These are phyloP conservation scores for Nomada goodeniana DNA, from an alignment of 2,888 invertebrate genomes.

Conservation along the genomic window DNA sequence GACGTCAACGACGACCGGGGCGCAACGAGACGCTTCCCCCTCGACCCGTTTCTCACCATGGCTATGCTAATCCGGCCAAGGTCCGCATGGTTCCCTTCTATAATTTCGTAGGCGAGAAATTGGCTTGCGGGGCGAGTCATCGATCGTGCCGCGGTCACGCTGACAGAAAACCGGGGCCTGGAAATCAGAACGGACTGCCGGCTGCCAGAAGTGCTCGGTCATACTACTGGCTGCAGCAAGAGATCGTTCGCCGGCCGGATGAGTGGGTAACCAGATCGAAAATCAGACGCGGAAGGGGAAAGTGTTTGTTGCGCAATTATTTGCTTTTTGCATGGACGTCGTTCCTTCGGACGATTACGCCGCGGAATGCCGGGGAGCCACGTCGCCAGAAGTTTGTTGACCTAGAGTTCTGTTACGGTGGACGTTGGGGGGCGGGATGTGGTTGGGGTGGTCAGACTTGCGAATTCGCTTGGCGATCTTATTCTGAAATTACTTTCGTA, in stretches of 20 bases:
- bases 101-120: slow-evolving; percentile 66
- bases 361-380: too few relatives aligned
- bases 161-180: slow-evolving; percentile 43
- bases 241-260: slow-evolving; percentile 20
- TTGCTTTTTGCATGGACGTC: not conserved
- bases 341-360: too few relatives aligned
- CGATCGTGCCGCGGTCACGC: slow-evolving; percentile 41
- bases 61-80: slow-evolving; percentile 48
- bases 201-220: slow-evolving; percentile 28
- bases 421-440: too few relatives aligned
- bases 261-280: slow-evolving; percentile 4
- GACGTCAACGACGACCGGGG: not conserved
- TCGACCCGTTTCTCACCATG: slow-evolving; percentile 12
- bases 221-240: not conserved
- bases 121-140: slow-evolving; percentile 51
- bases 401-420: too few relatives aligned
- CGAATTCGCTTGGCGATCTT: not conserved
- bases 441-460: not conserved
- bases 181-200: slow-evolving; percentile 41
- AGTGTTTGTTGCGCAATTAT: not conserved
- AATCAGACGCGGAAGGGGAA: not conserved
- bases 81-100: slow-evolving; percentile 33
- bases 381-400: too few relatives aligned
- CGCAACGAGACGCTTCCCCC: slow-evolving; percentile 34
- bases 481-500: not conserved